phyloP scores from a whole-genome alignment of 2,113 vertebrate genomes.

The Vulpes ferrilata region DNA sequence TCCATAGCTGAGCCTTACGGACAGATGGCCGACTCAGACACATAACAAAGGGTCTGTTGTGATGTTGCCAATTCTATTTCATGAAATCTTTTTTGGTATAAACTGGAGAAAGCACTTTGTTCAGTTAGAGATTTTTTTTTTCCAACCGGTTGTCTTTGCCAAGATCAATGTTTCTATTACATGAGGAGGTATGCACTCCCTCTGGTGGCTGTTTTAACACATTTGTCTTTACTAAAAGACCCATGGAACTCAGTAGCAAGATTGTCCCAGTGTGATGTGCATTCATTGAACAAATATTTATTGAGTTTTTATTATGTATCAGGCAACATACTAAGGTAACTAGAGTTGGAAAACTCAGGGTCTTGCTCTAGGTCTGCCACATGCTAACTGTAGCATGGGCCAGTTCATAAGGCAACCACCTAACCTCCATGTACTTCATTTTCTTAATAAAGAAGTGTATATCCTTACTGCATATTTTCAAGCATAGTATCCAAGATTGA shows the following conservation, averaged over 20 bases:
- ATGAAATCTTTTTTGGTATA: constrained; percentile 75
- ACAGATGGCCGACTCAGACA: constrained; percentile 49
- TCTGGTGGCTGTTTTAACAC: constrained; percentile 67
- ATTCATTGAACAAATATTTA: neutral
- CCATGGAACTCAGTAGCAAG: neutral
- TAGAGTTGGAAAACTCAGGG: neutral
- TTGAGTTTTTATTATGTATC: neutral
- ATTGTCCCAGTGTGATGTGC: neutral
- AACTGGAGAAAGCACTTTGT: constrained; percentile 75
- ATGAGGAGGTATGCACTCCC: constrained; percentile 46
- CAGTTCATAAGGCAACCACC: neutral
- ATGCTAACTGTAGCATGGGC: neutral
- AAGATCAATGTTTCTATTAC: constrained; percentile 72
- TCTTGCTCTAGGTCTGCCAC: neutral
- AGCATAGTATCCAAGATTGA: neutral
- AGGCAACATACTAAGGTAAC: neutral
- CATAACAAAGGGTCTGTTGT: constrained; percentile 72
- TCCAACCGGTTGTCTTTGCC: constrained; percentile 59
- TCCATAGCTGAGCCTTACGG: constrained; percentile 36
- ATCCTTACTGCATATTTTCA: neutral
- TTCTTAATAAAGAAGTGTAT: neutral
- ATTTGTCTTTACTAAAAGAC: constrained; percentile 1
- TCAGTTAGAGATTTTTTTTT: constrained; percentile 59
- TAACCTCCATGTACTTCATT: neutral
- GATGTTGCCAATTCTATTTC: constrained; percentile 62